A percentile compares a stretch with the other conserved stretches of the same genome.
These are phyloP conservation scores for Poecile montanus DNA, from an alignment of 2,797 vertebrate genomes.

Conservation along the genomic window DNA sequence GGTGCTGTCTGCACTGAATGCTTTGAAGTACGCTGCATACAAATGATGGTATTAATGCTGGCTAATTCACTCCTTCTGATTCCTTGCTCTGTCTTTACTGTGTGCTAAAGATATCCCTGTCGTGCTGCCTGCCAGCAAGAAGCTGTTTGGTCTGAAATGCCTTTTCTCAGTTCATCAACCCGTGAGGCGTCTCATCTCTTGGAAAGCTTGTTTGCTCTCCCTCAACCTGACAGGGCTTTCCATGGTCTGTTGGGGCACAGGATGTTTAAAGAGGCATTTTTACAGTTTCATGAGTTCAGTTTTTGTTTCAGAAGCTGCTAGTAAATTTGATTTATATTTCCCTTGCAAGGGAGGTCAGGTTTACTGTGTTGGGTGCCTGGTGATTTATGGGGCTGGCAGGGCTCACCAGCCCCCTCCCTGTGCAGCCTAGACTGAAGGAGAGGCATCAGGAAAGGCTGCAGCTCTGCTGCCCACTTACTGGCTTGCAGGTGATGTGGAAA, in stretches of 20 bases:
- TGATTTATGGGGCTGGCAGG: not conserved
- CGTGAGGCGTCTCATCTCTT: not conserved
- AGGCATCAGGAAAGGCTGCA: not conserved
- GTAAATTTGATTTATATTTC: slow-evolving; percentile 56
- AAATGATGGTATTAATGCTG: slow-evolving; percentile 5
- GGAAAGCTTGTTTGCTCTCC: not conserved
- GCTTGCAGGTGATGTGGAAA: not conserved
- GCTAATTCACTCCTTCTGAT: not conserved
- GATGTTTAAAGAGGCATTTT: slow-evolving; percentile 48
- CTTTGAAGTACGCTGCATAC: slow-evolving; percentile 21
- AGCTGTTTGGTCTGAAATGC: slow-evolving; percentile 7
- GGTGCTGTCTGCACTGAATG: not conserved
- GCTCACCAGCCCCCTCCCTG: not conserved
- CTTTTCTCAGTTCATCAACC: not conserved
- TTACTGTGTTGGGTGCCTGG: not conserved
- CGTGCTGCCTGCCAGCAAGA: not conserved
- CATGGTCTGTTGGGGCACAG: not conserved
- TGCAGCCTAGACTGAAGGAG: fast-evolving
- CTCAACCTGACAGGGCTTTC: not conserved
- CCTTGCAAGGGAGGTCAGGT: slow-evolving; percentile 6
- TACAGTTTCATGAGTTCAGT: not conserved
- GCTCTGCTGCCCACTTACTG: not conserved
- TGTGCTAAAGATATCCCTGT: not conserved
- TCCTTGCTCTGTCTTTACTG: not conserved
- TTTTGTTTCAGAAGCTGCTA: slow-evolving; percentile 60